Base-by-base conservation (phyloP, 1,140 invertebrate species). In the Alviniconcha marisindica region DNA sequence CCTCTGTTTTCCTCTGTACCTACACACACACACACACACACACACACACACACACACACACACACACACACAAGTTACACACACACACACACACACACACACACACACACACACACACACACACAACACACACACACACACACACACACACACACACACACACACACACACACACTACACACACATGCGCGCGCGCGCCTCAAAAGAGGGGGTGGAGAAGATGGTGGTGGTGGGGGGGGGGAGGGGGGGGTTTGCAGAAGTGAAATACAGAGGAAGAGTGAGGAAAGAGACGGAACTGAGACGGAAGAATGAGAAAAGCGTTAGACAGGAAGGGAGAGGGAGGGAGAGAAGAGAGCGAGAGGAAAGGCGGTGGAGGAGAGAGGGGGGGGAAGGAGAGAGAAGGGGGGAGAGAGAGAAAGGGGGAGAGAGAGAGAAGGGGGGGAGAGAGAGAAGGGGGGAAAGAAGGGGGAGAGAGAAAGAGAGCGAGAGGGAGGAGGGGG, bases 321-420 rank as follows among this genome's bases (percentile, higher is more conserved):
- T 7, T 10, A 28, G n/a, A 28, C 7, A n/a, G n/a, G 33, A 36
- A 14, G n/a, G n/a, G 66, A 69, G 66, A 36, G 33, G n/a, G 66
- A 69, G 33, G n/a, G 66, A 69, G 66, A 69, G 33, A 36, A 28
- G 33, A 36, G 66, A 36, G 66, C 10, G 33, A 36, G 33, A 69
- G 66, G n/a, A n/a, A 69, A 28, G n/a, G 66, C 10, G 66, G 66
- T 14, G 66, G n/a, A 28, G n/a, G 66, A 69, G 66, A 36, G 40
- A 42, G 71, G 5, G 40, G 4, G 40, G 36, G n/a, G 38, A 51
- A 5, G 7, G 33, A 56, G 10, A 77, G 44, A 56, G 51, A 38
- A 5, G 51, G 28, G 10, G 10, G 33, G 44, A 33, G 10, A 44
- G 33, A 36, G 10, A 56, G 21, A 38, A 10, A 77, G 12, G 38